Evolutionary conservation across 2,888 invertebrate genomes (phyloP), one percentile per base, ranked within the genome.

Genomic region (Leistus spinibarbis): DNA sequence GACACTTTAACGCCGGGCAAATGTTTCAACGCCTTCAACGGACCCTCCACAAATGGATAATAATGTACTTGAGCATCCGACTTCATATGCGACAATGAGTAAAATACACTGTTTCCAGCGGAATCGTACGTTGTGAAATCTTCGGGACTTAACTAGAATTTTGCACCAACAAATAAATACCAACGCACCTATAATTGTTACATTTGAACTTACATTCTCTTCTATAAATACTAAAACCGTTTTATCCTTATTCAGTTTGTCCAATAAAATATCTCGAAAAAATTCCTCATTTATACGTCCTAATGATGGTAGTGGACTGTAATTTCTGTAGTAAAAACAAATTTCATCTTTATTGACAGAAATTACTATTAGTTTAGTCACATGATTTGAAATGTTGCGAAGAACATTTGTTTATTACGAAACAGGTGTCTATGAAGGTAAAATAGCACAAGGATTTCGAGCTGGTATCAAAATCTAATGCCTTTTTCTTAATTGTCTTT

Each of bases 11-110:
- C 81, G 5, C 86, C 85, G 0, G 87, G 86, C 4, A 90, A 80
- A 24, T 87, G 84, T 78, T 89, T 87, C 54, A 93, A 80, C 0
- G 88, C 88, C 0, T 85, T 84, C 10, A 90, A 76, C 0, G 93
- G 89, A 76, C 88, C 87, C 62, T 90, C 87, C 0, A 93, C 93
- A 19, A 88, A 87, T 7, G 92, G 89, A 69, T 91, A 84, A 81
- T 91, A 93, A 0, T 88, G 84, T 20, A 81, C 81, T 77, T 82
- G 80, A 23, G 80, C 78, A 19, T 84, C 83, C 5, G 83, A 82
- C 72, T 82, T 80, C 1, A 86, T 80, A 54, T 83, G 81, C 54
- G 85, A 83, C 73, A 89, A 80, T 69, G 85, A 81, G 7, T 82
- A 81, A 78, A 86, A 88, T 76, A 86, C 85, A 3, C 84, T 83